These are phyloP conservation scores for Rugalucina vietnamica DNA, from an alignment of 2,888 invertebrate species.

Conservation along the genomic window DNA sequence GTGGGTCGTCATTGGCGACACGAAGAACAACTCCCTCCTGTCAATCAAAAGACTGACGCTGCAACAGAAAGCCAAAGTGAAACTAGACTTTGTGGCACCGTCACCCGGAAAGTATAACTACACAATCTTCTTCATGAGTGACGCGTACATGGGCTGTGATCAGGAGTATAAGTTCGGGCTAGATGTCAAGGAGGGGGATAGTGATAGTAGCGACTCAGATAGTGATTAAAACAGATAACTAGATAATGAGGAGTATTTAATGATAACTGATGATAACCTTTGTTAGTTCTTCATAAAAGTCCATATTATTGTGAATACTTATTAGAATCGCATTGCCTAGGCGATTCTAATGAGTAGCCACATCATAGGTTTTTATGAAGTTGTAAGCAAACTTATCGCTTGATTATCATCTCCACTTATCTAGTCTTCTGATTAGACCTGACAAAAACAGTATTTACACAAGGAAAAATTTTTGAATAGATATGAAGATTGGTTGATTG, in stretches of 20 bases:
- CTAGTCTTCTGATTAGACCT: no score
- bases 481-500: no score
- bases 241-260: not conserved
- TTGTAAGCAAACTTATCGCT: no score
- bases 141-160: conserved; percentile 99
- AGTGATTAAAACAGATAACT: conserved; percentile 69
- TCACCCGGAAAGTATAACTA: conserved; percentile 93
- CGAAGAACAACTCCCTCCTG: conserved; percentile 95
- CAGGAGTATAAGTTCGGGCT: conserved; percentile 96
- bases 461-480: no score
- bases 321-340: not conserved
- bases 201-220: conserved; percentile 73
- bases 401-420: no score
- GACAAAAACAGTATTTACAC: no score
- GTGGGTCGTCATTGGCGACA: conserved; percentile 99
- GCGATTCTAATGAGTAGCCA: not conserved
- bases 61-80: conserved; percentile 94
- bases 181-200: conserved; percentile 81
- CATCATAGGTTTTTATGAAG: not conserved
- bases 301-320: not conserved
- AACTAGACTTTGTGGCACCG: conserved; percentile 97
- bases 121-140: conserved; percentile 99
- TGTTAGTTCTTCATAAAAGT: not conserved
- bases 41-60: conserved; percentile 98
- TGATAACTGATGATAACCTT: not conserved